phyloP scores from a whole-genome alignment of 2,888 invertebrate genomes.

The Pristionchus arcanus region DNA sequence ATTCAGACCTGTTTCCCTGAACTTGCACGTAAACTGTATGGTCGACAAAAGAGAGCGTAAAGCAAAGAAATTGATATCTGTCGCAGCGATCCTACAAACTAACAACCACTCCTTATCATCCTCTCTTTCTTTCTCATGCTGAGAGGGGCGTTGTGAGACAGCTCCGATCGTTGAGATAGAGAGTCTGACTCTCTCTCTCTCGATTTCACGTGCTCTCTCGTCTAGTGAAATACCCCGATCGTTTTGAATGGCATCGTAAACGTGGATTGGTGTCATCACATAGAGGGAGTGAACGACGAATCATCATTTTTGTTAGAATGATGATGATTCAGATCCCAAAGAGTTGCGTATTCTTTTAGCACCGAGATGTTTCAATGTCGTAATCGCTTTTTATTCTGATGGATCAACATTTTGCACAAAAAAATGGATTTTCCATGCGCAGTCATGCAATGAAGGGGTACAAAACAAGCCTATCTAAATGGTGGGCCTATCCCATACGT shows the following conservation, averaged over 20 bases:
- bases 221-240: not conserved
- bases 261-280: not conserved
- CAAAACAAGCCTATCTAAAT: too few species aligned
- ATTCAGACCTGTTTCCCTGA: not conserved
- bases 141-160: not conserved
- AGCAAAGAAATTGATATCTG: too few species aligned
- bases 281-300: not conserved
- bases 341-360: not conserved
- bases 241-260: not conserved
- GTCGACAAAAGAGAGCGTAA: too few species aligned
- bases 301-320: not conserved
- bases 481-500: too few species aligned
- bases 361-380: too few species aligned
- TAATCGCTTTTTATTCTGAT: not conserved
- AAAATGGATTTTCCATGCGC: not conserved
- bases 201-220: not conserved
- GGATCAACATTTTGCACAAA: not conserved
- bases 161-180: not conserved
- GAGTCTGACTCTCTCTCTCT: not conserved
- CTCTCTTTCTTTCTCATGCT: not conserved
- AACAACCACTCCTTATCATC: not conserved
- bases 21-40: not conserved
- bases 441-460: not conserved
- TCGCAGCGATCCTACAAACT: too few species aligned
- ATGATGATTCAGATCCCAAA: not conserved